Base-by-base conservation (phyloP, 2,888 invertebrate species). In the Lomographa bimaculata region DNA sequence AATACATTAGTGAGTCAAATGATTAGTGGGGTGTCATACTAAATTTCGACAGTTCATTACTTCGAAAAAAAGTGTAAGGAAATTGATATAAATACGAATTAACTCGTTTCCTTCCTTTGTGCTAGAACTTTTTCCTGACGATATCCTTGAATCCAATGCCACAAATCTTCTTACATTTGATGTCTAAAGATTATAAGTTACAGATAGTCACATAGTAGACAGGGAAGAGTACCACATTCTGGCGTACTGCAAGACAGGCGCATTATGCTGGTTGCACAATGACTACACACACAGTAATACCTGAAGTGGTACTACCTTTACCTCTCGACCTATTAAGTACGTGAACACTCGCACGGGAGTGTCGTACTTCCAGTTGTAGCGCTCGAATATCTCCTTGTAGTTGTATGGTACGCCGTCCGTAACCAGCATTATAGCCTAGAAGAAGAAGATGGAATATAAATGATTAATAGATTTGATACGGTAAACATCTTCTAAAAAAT, bases 361-460 rank as follows among this genome's bases (percentile, higher is more conserved):
- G 37, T 93, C 93, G 50, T 87, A 86, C 54, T 87, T 86, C 96
- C 96, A 96, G 80, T 98, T 99, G 86, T 95, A 97, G 54, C 92
- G 90, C 68, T 96, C 93, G 80, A 99, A 99, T 38, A 98, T 93
- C 65, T 97, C 96, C 72, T 96, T 95, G 83, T 94, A 98, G 71
- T 95, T 96, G 69, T 97, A 96, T 24, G 98, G 98, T 7, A 98
- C 97, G 10, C 99, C 99, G 79, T 99, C 99, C n/a, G 99, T 98
- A 58, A 99, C 94, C 57, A 99, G 87, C 98, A 99, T 98, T 65
- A 99, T 98, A 14, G 98, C 98, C 90, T 98, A 95, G 2, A 69
- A 66, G 10, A n/a, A n/a, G n/a, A n/a, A n/a, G n/a, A n/a, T n/a
- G n/a, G n/a, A n/a, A n/a, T n/a, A n/a, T n/a, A n/a, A n/a, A n/a